These are phyloP conservation scores for Minunthozetes semirufus DNA, from an alignment of 2,888 invertebrate species.

Conservation along the genomic window DNA sequence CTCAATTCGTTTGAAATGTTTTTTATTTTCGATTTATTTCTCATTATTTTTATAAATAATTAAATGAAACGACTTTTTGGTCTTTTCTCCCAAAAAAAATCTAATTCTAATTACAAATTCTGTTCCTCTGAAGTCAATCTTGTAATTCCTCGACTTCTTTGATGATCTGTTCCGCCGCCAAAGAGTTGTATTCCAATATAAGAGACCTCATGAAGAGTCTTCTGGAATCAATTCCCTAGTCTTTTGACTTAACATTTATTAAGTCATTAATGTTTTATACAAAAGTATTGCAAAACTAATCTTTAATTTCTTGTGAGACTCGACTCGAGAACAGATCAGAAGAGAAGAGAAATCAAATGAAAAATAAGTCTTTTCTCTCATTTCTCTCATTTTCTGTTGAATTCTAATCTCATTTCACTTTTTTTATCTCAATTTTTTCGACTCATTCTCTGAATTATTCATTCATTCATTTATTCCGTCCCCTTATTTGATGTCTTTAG, in stretches of 20 bases:
- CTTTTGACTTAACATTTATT: slow-evolving; percentile 5
- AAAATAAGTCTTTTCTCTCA: too few species aligned
- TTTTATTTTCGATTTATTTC: too few species aligned
- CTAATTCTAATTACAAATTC: too few species aligned
- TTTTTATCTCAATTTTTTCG: background rate
- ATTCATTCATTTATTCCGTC: background rate
- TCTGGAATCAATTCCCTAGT: background rate
- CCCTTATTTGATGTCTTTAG: background rate
- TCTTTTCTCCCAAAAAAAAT: too few species aligned
- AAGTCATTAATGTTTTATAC: background rate
- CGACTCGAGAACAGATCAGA: background rate
- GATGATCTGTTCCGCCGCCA: too few species aligned
- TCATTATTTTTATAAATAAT: too few species aligned
- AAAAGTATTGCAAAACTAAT: slow-evolving; percentile 5
- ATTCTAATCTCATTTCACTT: background rate
- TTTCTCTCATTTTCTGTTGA: background rate
- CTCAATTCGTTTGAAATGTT: too few species aligned
- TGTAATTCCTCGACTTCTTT: too few species aligned
- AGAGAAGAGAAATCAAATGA: too few species aligned
- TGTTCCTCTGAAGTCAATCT: too few species aligned
- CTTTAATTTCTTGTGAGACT: background rate
- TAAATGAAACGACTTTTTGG: too few species aligned
- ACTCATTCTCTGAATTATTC: background rate
- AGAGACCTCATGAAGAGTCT: background rate
- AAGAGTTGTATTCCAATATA: too few species aligned